These are phyloP conservation scores for Siniperca scherzeri DNA, from an alignment of 2,797 vertebrate genomes.

Conservation along the genomic window DNA sequence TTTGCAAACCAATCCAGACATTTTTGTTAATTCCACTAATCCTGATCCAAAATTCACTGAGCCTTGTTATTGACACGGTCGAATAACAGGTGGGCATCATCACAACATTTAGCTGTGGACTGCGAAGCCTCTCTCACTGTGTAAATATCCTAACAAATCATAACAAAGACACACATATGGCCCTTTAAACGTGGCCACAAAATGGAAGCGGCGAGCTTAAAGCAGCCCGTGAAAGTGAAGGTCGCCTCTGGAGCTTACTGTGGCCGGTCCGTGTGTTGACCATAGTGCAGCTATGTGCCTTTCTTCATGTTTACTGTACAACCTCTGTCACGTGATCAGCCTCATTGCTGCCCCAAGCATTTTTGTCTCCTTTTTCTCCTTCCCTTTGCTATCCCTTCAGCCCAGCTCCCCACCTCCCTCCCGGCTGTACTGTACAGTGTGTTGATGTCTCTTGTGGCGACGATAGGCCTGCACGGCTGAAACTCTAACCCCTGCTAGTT, in stretches of 20 bases:
- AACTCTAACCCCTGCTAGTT: conserved; percentile 88
- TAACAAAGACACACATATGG: conserved; percentile 84
- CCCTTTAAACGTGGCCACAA: conserved; percentile 82
- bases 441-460: conserved; percentile 84
- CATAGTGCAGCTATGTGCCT: conserved; percentile 83
- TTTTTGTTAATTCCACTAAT: conserved; percentile 31
- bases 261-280: conserved; percentile 64
- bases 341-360: conserved; percentile 81
- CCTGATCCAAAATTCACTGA: conserved; percentile 44
- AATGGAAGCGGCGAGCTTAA: conserved; percentile 81
- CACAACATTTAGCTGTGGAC: conserved; percentile 61
- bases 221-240: conserved; percentile 77
- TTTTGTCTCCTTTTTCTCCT: conserved; percentile 78
- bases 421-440: conserved; percentile 78
- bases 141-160: conserved; percentile 72
- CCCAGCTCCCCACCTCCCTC: conserved; percentile 66
- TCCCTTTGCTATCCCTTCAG: conserved; percentile 51
- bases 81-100: conserved; percentile 85
- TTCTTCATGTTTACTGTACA: conserved; percentile 84
- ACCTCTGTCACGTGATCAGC: conserved; percentile 77
- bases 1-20: conserved; percentile 22
- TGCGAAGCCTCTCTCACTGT: conserved; percentile 58
- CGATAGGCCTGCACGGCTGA: conserved; percentile 82
- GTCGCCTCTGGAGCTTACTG: conserved; percentile 69
- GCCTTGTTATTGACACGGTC: conserved; percentile 55